Evolutionary conservation across 2,888 invertebrate genomes (phyloP).

Genomic region (Sphecodes monilicornis): DNA sequence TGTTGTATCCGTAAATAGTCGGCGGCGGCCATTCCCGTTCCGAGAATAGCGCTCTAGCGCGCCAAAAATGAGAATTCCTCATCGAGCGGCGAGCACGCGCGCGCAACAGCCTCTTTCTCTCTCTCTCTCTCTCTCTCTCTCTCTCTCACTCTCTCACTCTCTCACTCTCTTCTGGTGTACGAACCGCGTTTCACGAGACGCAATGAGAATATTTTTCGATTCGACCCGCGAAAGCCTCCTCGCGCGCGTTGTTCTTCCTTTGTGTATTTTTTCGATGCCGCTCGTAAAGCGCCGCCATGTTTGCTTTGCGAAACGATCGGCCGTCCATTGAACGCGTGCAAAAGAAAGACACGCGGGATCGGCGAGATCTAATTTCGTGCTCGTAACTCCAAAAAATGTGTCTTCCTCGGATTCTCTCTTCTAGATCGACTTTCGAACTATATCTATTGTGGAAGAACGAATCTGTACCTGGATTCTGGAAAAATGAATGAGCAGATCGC

Average conservation of each 20-base stretch:
- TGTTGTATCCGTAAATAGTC: slow-evolving; percentile 77
- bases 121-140: background rate
- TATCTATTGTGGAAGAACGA: background rate
- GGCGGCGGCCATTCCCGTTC: slow-evolving; percentile 74
- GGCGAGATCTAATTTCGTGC: background rate
- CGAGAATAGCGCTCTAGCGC: slow-evolving; percentile 75
- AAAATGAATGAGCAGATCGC: background rate
- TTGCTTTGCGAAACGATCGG: slow-evolving; percentile 4
- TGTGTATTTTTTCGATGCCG: slow-evolving; percentile 32
- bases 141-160: background rate
- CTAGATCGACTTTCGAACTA: no score
- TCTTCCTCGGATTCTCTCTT: background rate
- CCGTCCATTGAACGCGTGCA: slow-evolving; percentile 11
- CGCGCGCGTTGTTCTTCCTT: background rate
- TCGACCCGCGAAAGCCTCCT: slow-evolving; percentile 1
- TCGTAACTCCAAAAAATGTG: background rate
- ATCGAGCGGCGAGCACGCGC: slow-evolving; percentile 56
- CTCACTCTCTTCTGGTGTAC: background rate
- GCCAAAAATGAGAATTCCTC: slow-evolving; percentile 76
- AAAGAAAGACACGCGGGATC: background rate
- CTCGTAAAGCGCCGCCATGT: slow-evolving; percentile 28
- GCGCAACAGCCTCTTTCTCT: background rate
- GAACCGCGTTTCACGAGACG: slow-evolving; percentile 12
- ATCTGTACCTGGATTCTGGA: background rate
- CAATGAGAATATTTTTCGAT: slow-evolving; percentile 33